Conservation (phyloP, 2,797 vertebrate species). For the Siniperca obscura region DNA sequence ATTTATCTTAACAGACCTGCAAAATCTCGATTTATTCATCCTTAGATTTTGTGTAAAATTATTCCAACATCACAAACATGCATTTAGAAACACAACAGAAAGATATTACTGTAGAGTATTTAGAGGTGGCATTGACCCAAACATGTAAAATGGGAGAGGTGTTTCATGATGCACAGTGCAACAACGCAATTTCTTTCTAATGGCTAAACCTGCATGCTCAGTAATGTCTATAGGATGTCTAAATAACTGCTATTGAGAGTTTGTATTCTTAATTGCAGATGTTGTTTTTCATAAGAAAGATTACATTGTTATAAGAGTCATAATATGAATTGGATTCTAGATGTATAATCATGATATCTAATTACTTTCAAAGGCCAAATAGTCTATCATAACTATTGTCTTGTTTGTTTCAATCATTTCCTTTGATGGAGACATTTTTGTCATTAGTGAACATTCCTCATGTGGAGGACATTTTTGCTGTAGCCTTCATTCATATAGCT, state of each 20-base stretch:
- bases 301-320: conserved; percentile 20
- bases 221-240: conserved; percentile 21
- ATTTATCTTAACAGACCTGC: neutral
- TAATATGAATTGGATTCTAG: conserved; percentile 43
- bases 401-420: conserved; percentile 29
- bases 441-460: conserved; percentile 16
- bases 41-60: neutral
- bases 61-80: neutral
- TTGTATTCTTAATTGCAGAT: conserved; percentile 14
- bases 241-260: conserved; percentile 21
- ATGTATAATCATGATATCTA: conserved; percentile 45
- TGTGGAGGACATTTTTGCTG: neutral
- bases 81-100: neutral
- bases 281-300: conserved; percentile 36
- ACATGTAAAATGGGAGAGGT: neutral
- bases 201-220: conserved; percentile 8
- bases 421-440: conserved; percentile 7
- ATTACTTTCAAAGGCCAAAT: conserved; percentile 42
- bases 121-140: neutral
- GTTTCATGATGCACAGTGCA: conserved; percentile 12
- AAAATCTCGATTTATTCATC: neutral
- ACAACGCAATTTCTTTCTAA: conserved; percentile 19
- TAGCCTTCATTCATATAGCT: neutral
- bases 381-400: conserved; percentile 20
- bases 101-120: neutral